These are phyloP conservation scores for Hippocampus abdominalis DNA, from an alignment of 2,113 vertebrate species.

Conservation along the genomic window DNA sequence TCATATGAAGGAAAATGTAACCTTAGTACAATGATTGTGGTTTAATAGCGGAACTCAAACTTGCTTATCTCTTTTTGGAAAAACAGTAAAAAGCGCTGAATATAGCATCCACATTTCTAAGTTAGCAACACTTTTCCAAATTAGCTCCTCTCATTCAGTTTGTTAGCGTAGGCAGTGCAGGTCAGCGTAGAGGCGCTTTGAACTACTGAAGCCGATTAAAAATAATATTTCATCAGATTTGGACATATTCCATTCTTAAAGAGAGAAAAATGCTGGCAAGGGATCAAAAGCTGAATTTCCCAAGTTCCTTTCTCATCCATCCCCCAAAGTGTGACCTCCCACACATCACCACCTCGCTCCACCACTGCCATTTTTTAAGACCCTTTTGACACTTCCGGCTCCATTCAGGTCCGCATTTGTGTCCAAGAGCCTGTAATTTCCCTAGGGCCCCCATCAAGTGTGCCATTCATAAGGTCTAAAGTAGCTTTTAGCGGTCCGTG, in stretches of 20 bases:
- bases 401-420: conserved; percentile 55
- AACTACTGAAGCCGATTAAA: not conserved
- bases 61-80: too few species aligned
- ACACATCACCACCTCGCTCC: conserved; percentile 18
- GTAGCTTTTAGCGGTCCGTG: conserved; percentile 75
- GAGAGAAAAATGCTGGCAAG: conserved; percentile 1
- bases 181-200: not conserved
- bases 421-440: conserved; percentile 74
- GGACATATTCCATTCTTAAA: not conserved
- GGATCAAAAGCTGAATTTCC: not conserved
- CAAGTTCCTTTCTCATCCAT: conserved; percentile 11
- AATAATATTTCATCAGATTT: not conserved
- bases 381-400: conserved; percentile 61
- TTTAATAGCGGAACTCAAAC: too few species aligned
- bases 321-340: conserved; percentile 30
- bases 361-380: conserved; percentile 46
- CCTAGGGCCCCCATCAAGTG: conserved; percentile 66
- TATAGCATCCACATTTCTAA: too few species aligned
- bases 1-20: too few species aligned
- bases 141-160: not conserved
- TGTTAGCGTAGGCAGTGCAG: not conserved
- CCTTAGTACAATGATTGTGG: too few species aligned
- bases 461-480: conserved; percentile 78
- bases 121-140: not conserved
- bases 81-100: too few species aligned